These are phyloP conservation scores for Coluber constrictor DNA, from an alignment of 2,797 vertebrate genomes.

Conservation along the genomic window DNA sequence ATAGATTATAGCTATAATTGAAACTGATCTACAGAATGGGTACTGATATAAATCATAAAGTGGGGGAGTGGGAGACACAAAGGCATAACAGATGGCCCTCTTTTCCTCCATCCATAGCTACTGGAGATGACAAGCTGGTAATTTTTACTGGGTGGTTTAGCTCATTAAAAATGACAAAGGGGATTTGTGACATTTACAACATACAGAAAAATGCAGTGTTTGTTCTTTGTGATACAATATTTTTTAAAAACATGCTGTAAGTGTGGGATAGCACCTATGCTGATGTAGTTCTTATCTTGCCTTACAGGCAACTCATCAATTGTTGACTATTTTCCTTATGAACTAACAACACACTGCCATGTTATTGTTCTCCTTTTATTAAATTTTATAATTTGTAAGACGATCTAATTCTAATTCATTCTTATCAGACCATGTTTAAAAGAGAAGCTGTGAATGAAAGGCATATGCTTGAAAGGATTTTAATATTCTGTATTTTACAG, in stretches of 20 bases:
- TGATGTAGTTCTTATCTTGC: not conserved
- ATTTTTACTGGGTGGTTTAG: conserved; percentile 51
- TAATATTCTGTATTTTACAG: not conserved
- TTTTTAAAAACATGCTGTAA: not conserved
- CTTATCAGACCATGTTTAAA: not conserved
- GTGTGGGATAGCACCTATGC: not conserved
- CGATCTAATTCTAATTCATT: not conserved
- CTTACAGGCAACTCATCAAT: not conserved
- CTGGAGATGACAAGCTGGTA: conserved; percentile 35
- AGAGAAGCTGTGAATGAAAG: not conserved
- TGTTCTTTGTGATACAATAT: conserved; percentile 33
- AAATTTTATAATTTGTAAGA: not conserved
- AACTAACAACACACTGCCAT: not conserved
- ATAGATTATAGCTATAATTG: not conserved
- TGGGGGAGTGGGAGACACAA: conserved; percentile 26
- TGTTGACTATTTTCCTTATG: not conserved
- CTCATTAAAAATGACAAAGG: conserved; percentile 29
- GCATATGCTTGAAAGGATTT: not conserved
- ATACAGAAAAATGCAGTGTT: conserved; percentile 22
- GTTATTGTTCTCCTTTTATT: not conserved
- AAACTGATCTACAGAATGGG: conserved; percentile 25
- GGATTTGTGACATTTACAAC: conserved; percentile 45
- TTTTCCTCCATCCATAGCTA: conserved; percentile 3
- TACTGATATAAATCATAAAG: not conserved
- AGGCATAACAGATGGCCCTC: conserved; percentile 27